phyloP scores from a whole-genome alignment of 2,797 vertebrate species.

The Fratercula arctica region DNA sequence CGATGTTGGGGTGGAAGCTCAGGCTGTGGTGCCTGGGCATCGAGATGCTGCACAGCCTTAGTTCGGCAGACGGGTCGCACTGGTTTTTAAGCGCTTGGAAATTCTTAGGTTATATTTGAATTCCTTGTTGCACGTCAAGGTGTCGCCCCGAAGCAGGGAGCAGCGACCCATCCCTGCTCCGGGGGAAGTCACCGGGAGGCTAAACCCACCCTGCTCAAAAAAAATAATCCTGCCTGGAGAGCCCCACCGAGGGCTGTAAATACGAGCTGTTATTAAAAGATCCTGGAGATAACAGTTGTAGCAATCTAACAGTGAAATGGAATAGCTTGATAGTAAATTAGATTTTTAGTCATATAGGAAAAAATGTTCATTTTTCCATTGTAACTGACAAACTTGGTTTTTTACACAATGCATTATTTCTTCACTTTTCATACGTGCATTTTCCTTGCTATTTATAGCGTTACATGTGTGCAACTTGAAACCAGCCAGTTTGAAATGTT shows the following conservation, averaged over 20 bases:
- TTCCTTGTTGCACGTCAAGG: not conserved
- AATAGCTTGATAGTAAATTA: not conserved
- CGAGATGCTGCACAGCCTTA: rapidly evolving
- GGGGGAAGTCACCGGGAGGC: not conserved
- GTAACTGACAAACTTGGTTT: not conserved
- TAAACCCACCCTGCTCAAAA: not conserved
- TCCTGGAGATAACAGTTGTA: not conserved
- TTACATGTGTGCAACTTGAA: conserved; percentile 31
- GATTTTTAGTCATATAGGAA: not conserved
- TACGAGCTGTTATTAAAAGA: not conserved
- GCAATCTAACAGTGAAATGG: not conserved
- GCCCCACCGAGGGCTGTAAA: not conserved
- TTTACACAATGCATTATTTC: not conserved
- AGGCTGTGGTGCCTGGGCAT: not conserved
- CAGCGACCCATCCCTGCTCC: not conserved
- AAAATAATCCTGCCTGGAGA: not conserved
- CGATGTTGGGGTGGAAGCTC: not conserved
- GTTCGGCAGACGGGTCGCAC: not conserved
- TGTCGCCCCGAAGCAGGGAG: rapidly evolving
- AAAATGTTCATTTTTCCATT: not conserved
- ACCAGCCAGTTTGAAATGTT: conserved; percentile 26
- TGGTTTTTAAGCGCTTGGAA: not conserved
- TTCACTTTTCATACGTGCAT: not conserved
- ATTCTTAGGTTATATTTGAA: not conserved
- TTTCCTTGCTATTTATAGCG: conserved; percentile 26